Percentiles rank a stretch among this genome's conserved stretches.
phyloP scores from a whole-genome alignment of 2,797 vertebrate species.

The Aselliscus stoliczkanus region DNA sequence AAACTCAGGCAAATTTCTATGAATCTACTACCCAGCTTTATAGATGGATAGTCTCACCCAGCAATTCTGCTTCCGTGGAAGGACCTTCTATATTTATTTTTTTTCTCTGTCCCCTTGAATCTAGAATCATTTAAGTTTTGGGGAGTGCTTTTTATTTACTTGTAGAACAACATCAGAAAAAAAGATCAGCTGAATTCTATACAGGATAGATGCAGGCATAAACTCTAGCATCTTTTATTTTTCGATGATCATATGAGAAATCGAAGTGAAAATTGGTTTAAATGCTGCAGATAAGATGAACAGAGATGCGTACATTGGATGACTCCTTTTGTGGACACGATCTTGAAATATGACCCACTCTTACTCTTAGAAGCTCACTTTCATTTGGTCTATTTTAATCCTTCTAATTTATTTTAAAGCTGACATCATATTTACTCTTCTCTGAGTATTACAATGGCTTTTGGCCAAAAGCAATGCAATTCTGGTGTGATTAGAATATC shows the following conservation, averaged over 20 bases:
- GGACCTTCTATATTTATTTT: not conserved
- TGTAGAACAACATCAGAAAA: not conserved
- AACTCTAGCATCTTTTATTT: conserved; percentile 4
- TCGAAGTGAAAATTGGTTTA: conserved; percentile 20
- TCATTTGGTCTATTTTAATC: conserved; percentile 54
- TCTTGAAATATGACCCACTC: conserved; percentile 33
- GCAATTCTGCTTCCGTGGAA: not conserved
- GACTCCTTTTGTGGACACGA: conserved; percentile 23
- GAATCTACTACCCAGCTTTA: not conserved
- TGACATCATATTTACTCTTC: conserved; percentile 45
- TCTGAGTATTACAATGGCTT: conserved; percentile 36
- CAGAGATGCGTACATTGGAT: conserved; percentile 33
- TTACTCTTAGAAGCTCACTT: conserved; percentile 38
- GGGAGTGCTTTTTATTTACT: not conserved
- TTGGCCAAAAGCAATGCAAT: conserved; percentile 32
- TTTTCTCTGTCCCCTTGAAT: not conserved
- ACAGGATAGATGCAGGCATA: not conserved
- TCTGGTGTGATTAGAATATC: conserved; percentile 11
- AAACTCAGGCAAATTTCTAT: not conserved
- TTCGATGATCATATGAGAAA: not conserved
- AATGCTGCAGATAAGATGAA: conserved; percentile 38
- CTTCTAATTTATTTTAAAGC: conserved; percentile 45
- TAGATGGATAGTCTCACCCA: not conserved
- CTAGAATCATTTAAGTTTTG: conserved; percentile 1
- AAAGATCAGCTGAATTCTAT: not conserved